Base-by-base conservation (phyloP, 2,797 vertebrate species). In the Paratrypauchen microcephalus region DNA sequence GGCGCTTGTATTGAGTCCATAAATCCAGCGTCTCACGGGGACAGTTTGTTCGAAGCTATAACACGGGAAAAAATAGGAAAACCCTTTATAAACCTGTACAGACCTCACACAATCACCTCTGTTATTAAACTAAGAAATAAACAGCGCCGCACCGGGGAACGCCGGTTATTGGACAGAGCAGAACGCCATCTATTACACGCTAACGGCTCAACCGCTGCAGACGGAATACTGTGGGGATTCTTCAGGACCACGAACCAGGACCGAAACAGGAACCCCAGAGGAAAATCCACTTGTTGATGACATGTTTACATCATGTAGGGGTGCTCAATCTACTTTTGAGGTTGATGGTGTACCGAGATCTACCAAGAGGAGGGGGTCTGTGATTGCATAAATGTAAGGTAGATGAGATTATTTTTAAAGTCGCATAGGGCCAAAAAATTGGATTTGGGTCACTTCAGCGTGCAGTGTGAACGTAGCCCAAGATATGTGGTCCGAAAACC, bases 1-100 rank as follows among this genome's bases (percentile, higher is more conserved):
- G 69, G 68, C 85, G 73, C 80, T 68, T 78, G 89, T 84, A 87
- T 80, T 23, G 81, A 81, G 84, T 81, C 86, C 79, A 78, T 79
- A 86, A 86, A 88, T 88, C 85, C 68, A 23, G 77, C 75, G 41
- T 45, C 82, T 86, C 89, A 67, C 21, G 76, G 83, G 89, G 77
- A 77, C 78, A 83, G 78, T 85, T 87, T 78, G 66, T 77, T 77
- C 68, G 74, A 70, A 80, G 71, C 80, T 60, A 81, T 90, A 79
- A 76, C 7, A 32, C 30, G 69, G 72, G 72, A 77, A 76, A 83
- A 80, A 86, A 62, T 75, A 61, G 65, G 59, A 55, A 45, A 45
- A 45, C 4, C 11, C 12, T 45, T 45, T 19, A 2, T 68, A 2
- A 67, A 60, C 75, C 56, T 69, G 62, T 36, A 52, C 56, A 73